Conservation (phyloP, 2,888 invertebrate genomes). For the Sesia apiformis region DNA sequence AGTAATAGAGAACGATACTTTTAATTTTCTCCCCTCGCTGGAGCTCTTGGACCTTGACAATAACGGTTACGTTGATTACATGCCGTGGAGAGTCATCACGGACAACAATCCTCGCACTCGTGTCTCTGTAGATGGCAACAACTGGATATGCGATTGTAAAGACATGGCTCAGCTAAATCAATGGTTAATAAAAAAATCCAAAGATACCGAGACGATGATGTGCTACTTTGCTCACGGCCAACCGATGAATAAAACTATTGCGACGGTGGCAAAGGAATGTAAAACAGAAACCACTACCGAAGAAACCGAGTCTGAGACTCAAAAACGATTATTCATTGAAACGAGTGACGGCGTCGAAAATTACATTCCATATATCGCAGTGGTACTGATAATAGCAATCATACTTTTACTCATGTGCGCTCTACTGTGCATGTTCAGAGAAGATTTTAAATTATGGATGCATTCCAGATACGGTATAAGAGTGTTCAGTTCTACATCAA, state of each 20-base stretch:
- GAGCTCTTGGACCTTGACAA: constrained; percentile 84
- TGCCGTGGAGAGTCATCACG: constrained; percentile 81
- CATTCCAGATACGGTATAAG: constrained; percentile 85
- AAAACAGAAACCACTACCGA: constrained; percentile 78
- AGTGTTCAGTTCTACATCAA: constrained; percentile 77
- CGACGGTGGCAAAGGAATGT: constrained; percentile 70
- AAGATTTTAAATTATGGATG: constrained; percentile 85
- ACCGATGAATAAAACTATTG: constrained; percentile 67
- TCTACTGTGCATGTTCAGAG: constrained; percentile 82
- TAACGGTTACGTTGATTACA: constrained; percentile 84
- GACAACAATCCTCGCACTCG: constrained; percentile 79
- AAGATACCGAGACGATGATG: constrained; percentile 79
- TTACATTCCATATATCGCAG: constrained; percentile 84
- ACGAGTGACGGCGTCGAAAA: constrained; percentile 79
- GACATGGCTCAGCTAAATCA: constrained; percentile 80
- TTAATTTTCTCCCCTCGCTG: constrained; percentile 81
- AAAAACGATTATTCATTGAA: constrained; percentile 75
- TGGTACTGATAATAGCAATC: constrained; percentile 80
- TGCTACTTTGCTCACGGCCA: constrained; percentile 75
- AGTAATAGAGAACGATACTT: constrained; percentile 83
- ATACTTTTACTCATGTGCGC: constrained; percentile 80
- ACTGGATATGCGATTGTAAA: constrained; percentile 89
- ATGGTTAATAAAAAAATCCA: constrained; percentile 80
- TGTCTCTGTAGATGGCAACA: constrained; percentile 83
- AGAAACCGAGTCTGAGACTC: constrained; percentile 74